Conservation (phyloP, 2,797 vertebrate species). For the Echiichthys vipera region DNA sequence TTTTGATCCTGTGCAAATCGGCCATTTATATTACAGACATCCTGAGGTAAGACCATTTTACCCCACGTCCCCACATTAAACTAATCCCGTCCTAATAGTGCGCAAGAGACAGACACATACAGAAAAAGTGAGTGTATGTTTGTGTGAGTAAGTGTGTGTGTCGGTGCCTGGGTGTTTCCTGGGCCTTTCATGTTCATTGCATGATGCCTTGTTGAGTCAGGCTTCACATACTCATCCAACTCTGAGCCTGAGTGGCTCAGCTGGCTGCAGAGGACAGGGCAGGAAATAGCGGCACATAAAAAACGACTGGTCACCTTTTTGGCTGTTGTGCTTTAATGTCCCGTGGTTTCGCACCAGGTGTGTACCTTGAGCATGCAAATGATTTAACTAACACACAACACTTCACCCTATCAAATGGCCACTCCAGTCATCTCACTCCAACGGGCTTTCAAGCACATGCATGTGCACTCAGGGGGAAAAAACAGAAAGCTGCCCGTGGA, state of each 20-base stretch:
- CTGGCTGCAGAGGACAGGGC: constrained; percentile 51
- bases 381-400: constrained; percentile 38
- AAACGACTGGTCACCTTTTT: constrained; percentile 43
- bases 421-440: constrained; percentile 40
- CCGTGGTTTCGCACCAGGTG: constrained; percentile 59
- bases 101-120: constrained; percentile 31
- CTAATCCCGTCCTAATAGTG: no score
- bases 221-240: constrained; percentile 64
- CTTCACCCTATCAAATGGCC: constrained; percentile 37
- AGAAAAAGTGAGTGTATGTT: constrained; percentile 4
- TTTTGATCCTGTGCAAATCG: no score
- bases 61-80: no score
- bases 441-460: constrained; percentile 34
- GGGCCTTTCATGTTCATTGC: constrained; percentile 63
- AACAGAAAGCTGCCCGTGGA: background rate
- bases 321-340: constrained; percentile 47
- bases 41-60: no score
- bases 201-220: constrained; percentile 59
- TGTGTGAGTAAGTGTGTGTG: background rate
- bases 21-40: no score
- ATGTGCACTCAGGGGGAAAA: background rate
- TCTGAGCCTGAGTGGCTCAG: constrained; percentile 60
- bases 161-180: constrained; percentile 47
- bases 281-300: constrained; percentile 27
- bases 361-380: constrained; percentile 12